phyloP scores from a whole-genome alignment of 1,140 invertebrate species.

The Nasonia longicornis region DNA sequence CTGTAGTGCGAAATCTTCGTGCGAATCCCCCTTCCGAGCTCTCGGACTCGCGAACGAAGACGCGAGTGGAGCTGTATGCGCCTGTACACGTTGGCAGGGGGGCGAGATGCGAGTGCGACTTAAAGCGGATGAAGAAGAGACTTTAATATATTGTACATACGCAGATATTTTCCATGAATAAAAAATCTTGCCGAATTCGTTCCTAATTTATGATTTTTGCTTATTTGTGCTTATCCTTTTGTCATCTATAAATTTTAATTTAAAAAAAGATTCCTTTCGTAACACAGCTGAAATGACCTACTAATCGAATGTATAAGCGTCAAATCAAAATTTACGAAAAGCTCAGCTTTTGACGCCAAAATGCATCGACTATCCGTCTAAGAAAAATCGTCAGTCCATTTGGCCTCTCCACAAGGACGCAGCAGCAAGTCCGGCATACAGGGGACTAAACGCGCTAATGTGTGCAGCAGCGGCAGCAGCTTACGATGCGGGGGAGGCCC shows the following conservation, averaged over 20 bases:
- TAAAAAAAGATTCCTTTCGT: too few species aligned
- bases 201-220: conserved; percentile 49
- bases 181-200: conserved; percentile 62
- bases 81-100: neutral
- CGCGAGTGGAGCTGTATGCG: too few species aligned
- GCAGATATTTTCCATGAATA: conserved; percentile 69
- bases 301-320: too few species aligned
- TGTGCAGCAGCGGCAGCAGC: neutral
- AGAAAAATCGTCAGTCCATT: too few species aligned
- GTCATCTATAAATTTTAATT: too few species aligned
- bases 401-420: too few species aligned
- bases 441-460: neutral
- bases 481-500: conserved; percentile 2
- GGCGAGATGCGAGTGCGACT: neutral
- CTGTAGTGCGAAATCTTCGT: too few species aligned
- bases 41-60: neutral
- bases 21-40: too few species aligned
- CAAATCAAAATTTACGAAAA: too few species aligned
- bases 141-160: conserved; percentile 65
- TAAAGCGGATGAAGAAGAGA: conserved; percentile 37
- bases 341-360: too few species aligned
- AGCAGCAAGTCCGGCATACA: neutral
- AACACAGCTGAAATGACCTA: too few species aligned
- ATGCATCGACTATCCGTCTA: too few species aligned
- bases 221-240: neutral